Base-by-base conservation (phyloP, 30 jellyfish, hydroid and myxozoan genomes). In the Cassiopea xamachana region DNA sequence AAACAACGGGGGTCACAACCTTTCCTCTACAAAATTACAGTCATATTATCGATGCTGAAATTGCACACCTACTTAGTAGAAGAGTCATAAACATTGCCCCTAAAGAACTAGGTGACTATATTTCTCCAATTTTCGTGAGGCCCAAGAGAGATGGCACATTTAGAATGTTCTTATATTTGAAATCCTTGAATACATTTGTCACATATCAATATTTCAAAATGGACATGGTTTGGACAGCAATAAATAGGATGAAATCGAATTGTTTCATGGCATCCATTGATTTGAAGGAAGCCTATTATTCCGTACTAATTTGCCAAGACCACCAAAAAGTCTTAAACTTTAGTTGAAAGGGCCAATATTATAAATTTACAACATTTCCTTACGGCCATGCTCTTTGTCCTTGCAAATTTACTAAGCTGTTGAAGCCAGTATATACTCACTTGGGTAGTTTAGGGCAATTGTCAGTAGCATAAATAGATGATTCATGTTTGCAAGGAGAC, bases 111-210 rank as follows among this genome's bases (percentile, higher is more conserved):
- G 91, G 51, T 69, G 75, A 82, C 48, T 61, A 10, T 45, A 60
- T 82, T 44, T 82, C 91, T 46, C 91, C 73, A 48, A 64, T 67
- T 46, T 82, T 82, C 67, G 50, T 46, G 12, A 79, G 83, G 18
- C 75, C 72, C 51, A 82, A 82, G 67, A 82, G 67, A 19, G 91
- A 82, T 82, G 91, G 91, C 44, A 19, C 91, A 51, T 67, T 18
- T 70, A 82, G 91, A 82, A 49, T 82, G 81, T 55, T 67, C 1
- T 70, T 82, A 44, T 44, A 82, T 19, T 46, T 81, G 82, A 81
- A 80, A 67, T 10, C 80, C 48, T 81, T 81, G n/a, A 81, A 81
- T 81, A 44, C 60, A 1, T 46, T 43, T 64, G 91, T 71, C 48
- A 48, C 45, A 45, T 64, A 82, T 48, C 72, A 82, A 45, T 83